Base-by-base conservation (phyloP, 2,113 vertebrate genomes). In the Hoplias malabaricus region DNA sequence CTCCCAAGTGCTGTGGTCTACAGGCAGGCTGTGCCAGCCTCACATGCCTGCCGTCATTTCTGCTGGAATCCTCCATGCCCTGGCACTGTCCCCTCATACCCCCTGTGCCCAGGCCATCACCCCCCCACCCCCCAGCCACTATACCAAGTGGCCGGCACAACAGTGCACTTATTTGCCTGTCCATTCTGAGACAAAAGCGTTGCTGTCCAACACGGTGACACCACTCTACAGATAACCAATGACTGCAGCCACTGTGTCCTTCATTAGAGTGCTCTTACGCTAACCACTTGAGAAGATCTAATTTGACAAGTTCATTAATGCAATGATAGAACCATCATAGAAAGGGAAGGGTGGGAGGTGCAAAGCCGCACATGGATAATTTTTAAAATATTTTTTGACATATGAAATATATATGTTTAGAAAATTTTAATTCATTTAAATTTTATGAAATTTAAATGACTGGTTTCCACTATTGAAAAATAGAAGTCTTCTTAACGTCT, bases 11-110 rank as follows among this genome's bases (percentile, higher is more conserved):
- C 86, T 85, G 84, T 82, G 76, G 75, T 89, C 80, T 82, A 86
- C 83, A 84, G 62, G 77, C 88, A 85, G 89, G 86, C 90, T 83
- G 90, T 91, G 90, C 90, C 90, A 91, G 88, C 82, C 89, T 90
- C 89, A 86, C 81, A 61, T 82, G 25, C 80, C 79, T 88, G 88
- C 87, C 74, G 87, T 90, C 91, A 92, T 82, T 82, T 81, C 68
- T 75, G 29, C 78, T 82, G 73, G 75, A 84, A 87, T 80, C 69
- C 85, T 86, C 79, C 71, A 81, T 78, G 69, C n/a, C 42, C 78
- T 87, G 87, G 84, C 85, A 80, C 79, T 43, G 77, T 80, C 82
- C 38, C 84, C 84, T 79, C 84, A 87, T 21, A 89, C 83, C 85
- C 79, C 87, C 87, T 29, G 77, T 81, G 79, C 83, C 82, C 84